Conservation (phyloP, 1,140 invertebrate species). For the Triops cancriformis region DNA sequence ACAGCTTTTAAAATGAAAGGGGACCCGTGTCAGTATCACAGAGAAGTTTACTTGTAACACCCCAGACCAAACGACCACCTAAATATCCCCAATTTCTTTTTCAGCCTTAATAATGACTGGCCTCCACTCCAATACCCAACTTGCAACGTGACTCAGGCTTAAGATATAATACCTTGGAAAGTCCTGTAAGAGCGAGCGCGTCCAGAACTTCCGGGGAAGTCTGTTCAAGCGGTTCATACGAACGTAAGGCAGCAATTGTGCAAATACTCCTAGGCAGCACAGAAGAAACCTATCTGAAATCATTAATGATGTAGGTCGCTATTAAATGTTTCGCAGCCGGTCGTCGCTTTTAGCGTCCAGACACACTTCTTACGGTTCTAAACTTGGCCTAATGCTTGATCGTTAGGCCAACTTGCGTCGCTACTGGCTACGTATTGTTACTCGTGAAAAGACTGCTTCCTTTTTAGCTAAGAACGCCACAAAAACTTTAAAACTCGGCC, state of each 20-base stretch:
- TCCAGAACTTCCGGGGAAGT: no score
- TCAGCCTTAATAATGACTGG: no score
- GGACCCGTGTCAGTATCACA: no score
- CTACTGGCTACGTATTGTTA: background rate
- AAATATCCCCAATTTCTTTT: no score
- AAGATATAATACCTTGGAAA: no score
- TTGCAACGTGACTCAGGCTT: no score
- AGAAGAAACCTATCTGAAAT: background rate
- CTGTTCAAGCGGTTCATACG: background rate
- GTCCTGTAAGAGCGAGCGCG: no score
- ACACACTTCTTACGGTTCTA: background rate
- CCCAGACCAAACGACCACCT: no score
- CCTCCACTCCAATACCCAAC: no score
- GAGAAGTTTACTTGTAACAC: no score
- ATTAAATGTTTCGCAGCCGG: background rate
- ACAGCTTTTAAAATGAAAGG: no score
- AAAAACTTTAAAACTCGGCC: background rate
- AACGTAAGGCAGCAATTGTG: background rate
- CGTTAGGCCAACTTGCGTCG: background rate
- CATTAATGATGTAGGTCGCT: background rate
- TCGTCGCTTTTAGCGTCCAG: slow-evolving; percentile 4
- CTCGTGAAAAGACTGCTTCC: background rate
- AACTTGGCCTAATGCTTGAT: background rate
- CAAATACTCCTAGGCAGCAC: background rate
- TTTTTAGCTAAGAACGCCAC: background rate